These are phyloP conservation scores for Periparus ater DNA, from an alignment of 2,797 vertebrate genomes.

Conservation along the genomic window DNA sequence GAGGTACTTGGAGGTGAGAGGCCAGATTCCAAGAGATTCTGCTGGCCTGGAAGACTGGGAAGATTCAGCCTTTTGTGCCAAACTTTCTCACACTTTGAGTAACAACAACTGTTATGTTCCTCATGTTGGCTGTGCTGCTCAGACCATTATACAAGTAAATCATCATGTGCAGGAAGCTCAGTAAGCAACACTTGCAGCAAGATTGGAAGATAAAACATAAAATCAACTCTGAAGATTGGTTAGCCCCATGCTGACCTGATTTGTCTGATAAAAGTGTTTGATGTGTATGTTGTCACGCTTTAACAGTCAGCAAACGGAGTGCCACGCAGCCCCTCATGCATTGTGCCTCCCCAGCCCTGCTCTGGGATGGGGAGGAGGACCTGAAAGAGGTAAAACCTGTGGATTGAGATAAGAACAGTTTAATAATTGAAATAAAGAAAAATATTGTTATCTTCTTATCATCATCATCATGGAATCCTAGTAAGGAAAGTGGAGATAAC, in stretches of 20 bases:
- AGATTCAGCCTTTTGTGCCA: not conserved
- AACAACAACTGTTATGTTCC: not conserved
- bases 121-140: not conserved
- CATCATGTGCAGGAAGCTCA: not conserved
- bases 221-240: not conserved
- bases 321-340: rapidly evolving
- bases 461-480: not conserved
- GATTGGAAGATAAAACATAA: not conserved
- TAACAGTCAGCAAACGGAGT: not conserved
- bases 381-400: not conserved
- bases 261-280: not conserved
- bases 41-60: not conserved
- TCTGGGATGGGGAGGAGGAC: not conserved
- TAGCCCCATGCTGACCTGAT: not conserved
- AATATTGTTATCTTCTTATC: not conserved
- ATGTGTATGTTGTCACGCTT: not conserved
- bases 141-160: not conserved
- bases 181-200: not conserved
- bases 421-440: not conserved
- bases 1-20: not conserved
- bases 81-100: not conserved
- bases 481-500: not conserved
- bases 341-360: not conserved
- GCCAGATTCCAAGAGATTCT: not conserved
- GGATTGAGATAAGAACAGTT: not conserved